Evolutionary conservation across 2,797 vertebrate species (phyloP), one percentile per base, ranked within the genome.

Genomic region (Sebastiscus albofasciatus): DNA sequence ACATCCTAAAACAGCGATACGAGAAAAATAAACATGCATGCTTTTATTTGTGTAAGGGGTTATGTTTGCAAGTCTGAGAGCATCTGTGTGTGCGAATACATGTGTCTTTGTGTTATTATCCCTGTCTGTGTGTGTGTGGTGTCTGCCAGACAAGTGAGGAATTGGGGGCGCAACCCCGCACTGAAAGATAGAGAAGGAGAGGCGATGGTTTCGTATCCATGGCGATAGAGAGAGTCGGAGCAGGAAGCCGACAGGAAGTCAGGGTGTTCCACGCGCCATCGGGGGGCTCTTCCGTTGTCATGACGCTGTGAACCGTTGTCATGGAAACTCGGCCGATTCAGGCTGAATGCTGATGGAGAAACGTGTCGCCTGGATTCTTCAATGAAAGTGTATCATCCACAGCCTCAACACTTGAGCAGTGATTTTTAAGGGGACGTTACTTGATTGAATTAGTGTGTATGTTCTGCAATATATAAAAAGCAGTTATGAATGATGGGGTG

Each of bases 261-360:
- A 90, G 91, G 92, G 93, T 96, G 93, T 95, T 90, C 93, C 79
- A 90, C 93, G 81, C 93, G 89, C 94, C 94, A 85, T 96, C 74
- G 92, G 94, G 94, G 95, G 95, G 92, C 90, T 92, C 90, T 81
- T 91, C 95, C 93, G 96, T 97, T 97, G 97, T 96, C 95, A 95
- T 92, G 92, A 91, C 86, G 78, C 86, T 90, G 77, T 80, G 72
- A 87, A 61, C 95, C 91, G 96, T 97, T 95, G 97, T 94, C 94
- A 94, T 93, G 94, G 95, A 95, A 96, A 95, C 95, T 84, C 77
- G 82, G 72, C 92, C 88, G 93, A 95, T 94, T 96, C 95, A 91
- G 85, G 79, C 94, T 95, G 96, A 96, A 97, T 96, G 94, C 91
- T 95, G 93, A 97, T 95, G 83, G 75, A 75, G 36, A 86, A 82